A percentile compares a stretch with the other conserved stretches of the same genome.
Evolutionary conservation across 2,113 vertebrate species (phyloP).

Genomic region (Heteronetta atricapilla): DNA sequence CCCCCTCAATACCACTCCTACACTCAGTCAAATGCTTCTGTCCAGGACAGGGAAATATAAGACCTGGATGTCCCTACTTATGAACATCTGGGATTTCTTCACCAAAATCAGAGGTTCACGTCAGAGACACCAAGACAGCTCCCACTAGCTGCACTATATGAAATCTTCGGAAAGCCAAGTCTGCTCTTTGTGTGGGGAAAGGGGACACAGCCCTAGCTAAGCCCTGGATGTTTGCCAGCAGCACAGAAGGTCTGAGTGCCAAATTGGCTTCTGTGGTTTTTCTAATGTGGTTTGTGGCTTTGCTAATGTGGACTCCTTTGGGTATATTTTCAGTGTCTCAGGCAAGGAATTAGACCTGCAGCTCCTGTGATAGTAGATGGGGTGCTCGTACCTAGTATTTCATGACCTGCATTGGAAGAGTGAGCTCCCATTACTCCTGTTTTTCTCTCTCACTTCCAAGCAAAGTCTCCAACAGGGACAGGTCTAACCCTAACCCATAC

Average conservation of each 20-base stretch:
- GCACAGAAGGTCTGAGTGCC: conserved; percentile 47
- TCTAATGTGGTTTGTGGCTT: conserved; percentile 67
- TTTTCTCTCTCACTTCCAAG: background rate
- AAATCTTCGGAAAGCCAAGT: background rate
- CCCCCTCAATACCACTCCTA: background rate
- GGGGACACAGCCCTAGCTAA: background rate
- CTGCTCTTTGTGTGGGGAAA: background rate
- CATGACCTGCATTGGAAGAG: background rate
- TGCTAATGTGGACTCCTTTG: conserved; percentile 54
- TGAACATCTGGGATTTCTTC: background rate
- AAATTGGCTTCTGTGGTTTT: conserved; percentile 62
- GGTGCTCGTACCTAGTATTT: background rate
- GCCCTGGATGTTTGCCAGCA: conserved; percentile 43
- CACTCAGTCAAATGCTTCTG: background rate
- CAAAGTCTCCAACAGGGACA: background rate
- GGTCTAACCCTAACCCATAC: background rate
- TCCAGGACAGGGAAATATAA: background rate
- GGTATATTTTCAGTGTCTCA: conserved; percentile 29
- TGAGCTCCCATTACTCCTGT: background rate
- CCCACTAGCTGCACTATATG: background rate
- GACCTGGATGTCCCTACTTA: background rate
- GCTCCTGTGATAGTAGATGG: background rate
- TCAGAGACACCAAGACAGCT: background rate
- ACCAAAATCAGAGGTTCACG: background rate
- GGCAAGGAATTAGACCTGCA: conserved; percentile 28